A percentile compares a stretch with the other conserved stretches of the same genome.
These are phyloP conservation scores for Oceanodroma tethys DNA, from an alignment of 2,113 vertebrate genomes.

Conservation along the genomic window DNA sequence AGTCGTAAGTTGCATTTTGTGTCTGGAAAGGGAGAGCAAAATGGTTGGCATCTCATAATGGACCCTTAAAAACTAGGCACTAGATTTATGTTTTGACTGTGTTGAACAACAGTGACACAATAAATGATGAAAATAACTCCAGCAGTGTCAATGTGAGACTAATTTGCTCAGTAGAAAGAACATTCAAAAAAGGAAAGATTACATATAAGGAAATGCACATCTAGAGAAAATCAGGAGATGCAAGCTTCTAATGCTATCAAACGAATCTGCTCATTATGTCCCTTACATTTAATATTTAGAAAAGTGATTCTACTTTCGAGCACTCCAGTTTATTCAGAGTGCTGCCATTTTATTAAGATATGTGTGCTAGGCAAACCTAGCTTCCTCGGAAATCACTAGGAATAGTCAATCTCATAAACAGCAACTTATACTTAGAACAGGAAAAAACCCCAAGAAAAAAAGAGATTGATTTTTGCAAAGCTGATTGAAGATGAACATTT, in stretches of 20 bases:
- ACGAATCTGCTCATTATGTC: neutral
- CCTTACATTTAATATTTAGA: neutral
- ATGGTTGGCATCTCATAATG: neutral
- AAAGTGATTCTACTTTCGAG: neutral
- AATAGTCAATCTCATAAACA: neutral
- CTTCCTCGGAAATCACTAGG: neutral
- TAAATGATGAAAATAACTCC: constrained; percentile 4
- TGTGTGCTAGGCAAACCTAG: neutral
- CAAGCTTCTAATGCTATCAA: neutral
- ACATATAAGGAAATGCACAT: neutral
- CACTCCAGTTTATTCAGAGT: neutral
- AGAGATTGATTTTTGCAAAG: neutral
- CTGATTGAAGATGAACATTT: neutral
- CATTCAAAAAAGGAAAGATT: neutral
- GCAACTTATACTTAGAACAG: neutral
- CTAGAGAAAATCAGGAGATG: neutral
- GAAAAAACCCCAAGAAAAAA: neutral
- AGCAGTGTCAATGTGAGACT: neutral
- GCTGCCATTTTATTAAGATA: neutral
- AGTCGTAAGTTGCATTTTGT: neutral
- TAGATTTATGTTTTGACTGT: neutral
- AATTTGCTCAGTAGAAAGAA: neutral
- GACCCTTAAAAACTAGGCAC: neutral
- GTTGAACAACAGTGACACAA: neutral
- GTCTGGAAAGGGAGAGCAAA: neutral